Percentiles rank a stretch among this genome's conserved stretches.
These are phyloP conservation scores for Lutraria rhynchaena DNA, from an alignment of 1,140 invertebrate genomes.

Conservation along the genomic window DNA sequence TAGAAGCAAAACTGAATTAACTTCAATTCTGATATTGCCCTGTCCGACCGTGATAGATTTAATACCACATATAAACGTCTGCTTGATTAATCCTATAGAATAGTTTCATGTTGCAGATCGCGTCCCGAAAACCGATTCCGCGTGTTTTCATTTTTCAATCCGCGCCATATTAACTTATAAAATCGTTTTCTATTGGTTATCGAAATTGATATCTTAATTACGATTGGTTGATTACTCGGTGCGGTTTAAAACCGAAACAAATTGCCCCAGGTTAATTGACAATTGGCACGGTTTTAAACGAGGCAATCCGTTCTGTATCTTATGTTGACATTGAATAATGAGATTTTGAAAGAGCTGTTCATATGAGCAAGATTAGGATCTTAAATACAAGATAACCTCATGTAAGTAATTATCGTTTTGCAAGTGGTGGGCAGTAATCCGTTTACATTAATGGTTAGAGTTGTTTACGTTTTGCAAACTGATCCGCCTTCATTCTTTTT, in stretches of 20 bases:
- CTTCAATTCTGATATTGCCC: constrained; percentile 13
- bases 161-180: constrained; percentile 26
- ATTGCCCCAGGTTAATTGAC: background rate
- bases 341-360: constrained; percentile 20
- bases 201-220: background rate
- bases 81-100: constrained; percentile 15
- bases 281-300: background rate
- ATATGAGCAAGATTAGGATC: background rate
- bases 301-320: background rate
- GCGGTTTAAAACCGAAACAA: background rate
- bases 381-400: constrained; percentile 16
- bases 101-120: too few relatives aligned
- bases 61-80: constrained; percentile 4
- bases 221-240: constrained; percentile 9
- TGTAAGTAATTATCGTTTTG: constrained; percentile 2
- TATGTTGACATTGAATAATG: constrained; percentile 14
- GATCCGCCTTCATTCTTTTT: too few relatives aligned
- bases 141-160: constrained; percentile 25
- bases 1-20: constrained; percentile 14
- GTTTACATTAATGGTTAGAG: too few relatives aligned
- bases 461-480: too few relatives aligned
- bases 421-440: too few relatives aligned
- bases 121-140: background rate
- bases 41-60: constrained; percentile 34
- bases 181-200: constrained; percentile 21